These are phyloP conservation scores for Pelosia muscerda DNA, from an alignment of 2,888 invertebrate species.

Conservation along the genomic window DNA sequence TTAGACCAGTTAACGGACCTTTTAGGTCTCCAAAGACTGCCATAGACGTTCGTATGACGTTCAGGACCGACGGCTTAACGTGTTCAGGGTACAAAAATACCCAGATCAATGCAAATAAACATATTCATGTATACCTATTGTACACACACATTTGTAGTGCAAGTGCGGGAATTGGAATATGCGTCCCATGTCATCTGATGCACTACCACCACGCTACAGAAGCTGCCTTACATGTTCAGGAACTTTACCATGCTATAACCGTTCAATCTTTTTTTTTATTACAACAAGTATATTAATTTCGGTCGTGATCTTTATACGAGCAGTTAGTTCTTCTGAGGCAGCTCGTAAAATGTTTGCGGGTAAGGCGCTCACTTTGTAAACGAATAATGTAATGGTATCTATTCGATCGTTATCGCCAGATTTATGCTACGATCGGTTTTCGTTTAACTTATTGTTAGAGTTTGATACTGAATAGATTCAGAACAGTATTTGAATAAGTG, in stretches of 20 bases:
- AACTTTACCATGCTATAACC: neutral
- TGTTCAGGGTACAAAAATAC: too few relatives aligned
- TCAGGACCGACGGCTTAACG: too few relatives aligned
- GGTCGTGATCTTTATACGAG: constrained; percentile 15
- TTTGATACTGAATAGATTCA: neutral
- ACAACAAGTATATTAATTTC: constrained; percentile 5
- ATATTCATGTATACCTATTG: too few relatives aligned
- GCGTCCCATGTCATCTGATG: too few relatives aligned
- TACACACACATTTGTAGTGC: too few relatives aligned
- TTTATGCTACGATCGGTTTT: constrained; percentile 41
- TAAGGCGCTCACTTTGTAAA: constrained; percentile 26
- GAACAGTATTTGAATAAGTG: neutral
- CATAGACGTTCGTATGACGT: too few relatives aligned
- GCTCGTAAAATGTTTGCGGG: constrained; percentile 33
- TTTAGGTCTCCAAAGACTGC: too few relatives aligned
- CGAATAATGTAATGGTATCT: constrained; percentile 42
- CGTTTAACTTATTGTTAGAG: constrained; percentile 32
- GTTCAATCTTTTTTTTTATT: neutral
- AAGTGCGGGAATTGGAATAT: too few relatives aligned
- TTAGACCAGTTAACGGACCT: too few relatives aligned
- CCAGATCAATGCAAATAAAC: too few relatives aligned
- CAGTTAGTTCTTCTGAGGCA: constrained; percentile 25
- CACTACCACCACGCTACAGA: too few relatives aligned
- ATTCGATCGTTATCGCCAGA: constrained; percentile 42
- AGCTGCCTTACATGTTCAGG: too few relatives aligned